Evolutionary conservation across 2,797 vertebrate genomes (phyloP).

Genomic region (Halcyon smyrnensis): DNA sequence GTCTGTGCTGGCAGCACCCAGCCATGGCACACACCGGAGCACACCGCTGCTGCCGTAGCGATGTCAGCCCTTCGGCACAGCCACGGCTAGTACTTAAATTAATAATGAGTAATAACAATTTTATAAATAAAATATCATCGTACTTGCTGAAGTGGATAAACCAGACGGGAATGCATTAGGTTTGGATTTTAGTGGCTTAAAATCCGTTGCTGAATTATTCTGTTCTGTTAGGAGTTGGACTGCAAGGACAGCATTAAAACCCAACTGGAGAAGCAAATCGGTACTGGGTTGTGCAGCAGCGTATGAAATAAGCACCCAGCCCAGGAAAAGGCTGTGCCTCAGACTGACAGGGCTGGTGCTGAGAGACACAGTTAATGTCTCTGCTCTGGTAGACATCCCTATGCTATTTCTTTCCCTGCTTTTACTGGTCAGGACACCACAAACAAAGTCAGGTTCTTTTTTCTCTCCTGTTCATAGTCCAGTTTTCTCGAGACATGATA

Average conservation of each 20-base stretch:
- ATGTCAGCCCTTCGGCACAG: background rate
- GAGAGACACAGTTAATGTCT: background rate
- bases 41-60: background rate
- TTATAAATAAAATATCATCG: slow-evolving; percentile 18
- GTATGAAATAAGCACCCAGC: background rate
- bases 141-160: slow-evolving; percentile 12
- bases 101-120: slow-evolving; percentile 11
- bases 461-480: background rate
- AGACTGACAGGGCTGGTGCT: background rate
- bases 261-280: background rate
- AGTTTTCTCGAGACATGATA: background rate
- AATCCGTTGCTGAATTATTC: background rate
- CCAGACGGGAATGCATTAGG: background rate
- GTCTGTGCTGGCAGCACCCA: background rate
- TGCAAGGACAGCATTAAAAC: slow-evolving; percentile 1
- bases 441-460: background rate
- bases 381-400: background rate
- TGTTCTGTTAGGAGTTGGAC: background rate
- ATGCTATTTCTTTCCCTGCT: background rate
- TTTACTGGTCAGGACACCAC: background rate
- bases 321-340: background rate
- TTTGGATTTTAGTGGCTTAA: slow-evolving; percentile 9
- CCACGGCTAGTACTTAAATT: background rate
- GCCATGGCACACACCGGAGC: background rate
- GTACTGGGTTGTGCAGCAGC: background rate